phyloP scores from a whole-genome alignment of 2,888 invertebrate genomes.

The Tribolium freemani region DNA sequence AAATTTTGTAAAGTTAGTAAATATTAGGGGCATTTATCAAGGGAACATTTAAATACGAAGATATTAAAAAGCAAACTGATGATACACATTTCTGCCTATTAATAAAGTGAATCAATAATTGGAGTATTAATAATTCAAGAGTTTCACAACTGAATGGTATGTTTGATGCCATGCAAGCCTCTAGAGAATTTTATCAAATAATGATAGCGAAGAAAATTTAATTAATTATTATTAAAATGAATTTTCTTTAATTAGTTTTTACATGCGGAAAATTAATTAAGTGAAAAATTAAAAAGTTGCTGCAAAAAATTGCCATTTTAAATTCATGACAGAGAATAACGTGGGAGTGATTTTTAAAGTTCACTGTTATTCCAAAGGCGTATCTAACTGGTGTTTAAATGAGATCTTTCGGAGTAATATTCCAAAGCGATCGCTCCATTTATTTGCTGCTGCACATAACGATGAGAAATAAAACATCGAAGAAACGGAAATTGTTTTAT shows the following conservation, averaged over 20 bases:
- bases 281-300: constrained; percentile 6
- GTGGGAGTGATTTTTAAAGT: constrained; percentile 9
- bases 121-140: constrained; percentile 25
- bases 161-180: constrained; percentile 21
- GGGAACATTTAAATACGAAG: background rate
- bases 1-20: background rate
- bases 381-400: background rate
- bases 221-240: constrained; percentile 28
- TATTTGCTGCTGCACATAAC: constrained; percentile 8
- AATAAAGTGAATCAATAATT: constrained; percentile 24
- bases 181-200: constrained; percentile 7
- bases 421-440: constrained; percentile 15
- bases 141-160: background rate
- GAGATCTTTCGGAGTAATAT: constrained; percentile 16
- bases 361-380: background rate
- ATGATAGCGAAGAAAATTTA: constrained; percentile 20
- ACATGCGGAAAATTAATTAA: constrained; percentile 22
- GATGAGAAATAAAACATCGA: constrained; percentile 8
- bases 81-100: constrained; percentile 8
- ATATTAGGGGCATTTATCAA: background rate
- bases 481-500: constrained; percentile 14
- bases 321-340: background rate
- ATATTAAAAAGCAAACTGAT: background rate
- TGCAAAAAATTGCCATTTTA: background rate
- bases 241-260: constrained; percentile 6